Evolutionary conservation across 2,113 vertebrate species (phyloP).

Genomic region (Nibea albiflora): DNA sequence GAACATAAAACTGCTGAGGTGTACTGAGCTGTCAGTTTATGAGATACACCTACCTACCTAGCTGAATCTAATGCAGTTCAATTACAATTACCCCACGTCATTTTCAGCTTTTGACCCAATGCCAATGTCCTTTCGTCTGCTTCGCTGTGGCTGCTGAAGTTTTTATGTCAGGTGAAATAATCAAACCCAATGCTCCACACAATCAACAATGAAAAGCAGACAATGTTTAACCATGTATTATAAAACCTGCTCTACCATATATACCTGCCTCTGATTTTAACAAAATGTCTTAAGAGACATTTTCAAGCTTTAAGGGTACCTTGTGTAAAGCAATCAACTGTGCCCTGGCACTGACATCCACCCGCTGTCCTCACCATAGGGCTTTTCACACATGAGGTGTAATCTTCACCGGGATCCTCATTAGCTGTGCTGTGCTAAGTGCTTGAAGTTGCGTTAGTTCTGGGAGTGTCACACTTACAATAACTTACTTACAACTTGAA

Average conservation of each 20-base stretch:
- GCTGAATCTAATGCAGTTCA: too few relatives aligned
- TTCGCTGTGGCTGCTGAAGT: background rate
- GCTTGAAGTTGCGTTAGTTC: background rate
- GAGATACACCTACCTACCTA: background rate
- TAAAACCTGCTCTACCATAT: background rate
- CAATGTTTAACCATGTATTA: background rate
- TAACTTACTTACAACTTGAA: background rate
- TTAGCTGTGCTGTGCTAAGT: background rate
- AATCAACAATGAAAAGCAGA: background rate
- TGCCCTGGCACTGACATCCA: background rate
- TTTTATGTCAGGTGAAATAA: background rate
- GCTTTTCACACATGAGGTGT: background rate
- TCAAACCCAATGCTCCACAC: background rate
- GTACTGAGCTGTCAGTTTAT: background rate
- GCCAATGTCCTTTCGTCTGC: conserved; percentile 8
- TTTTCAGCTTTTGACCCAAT: background rate
- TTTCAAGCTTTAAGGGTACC: background rate
- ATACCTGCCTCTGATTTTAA: background rate
- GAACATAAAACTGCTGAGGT: background rate
- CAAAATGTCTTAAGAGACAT: background rate
- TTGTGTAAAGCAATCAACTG: background rate
- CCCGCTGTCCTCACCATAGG: too few relatives aligned
- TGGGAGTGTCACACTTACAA: too few relatives aligned
- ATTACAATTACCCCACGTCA: background rate
- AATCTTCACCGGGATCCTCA: background rate